Evolutionary conservation across 2,113 vertebrate genomes (phyloP).

Genomic region (Helogale parvula): DNA sequence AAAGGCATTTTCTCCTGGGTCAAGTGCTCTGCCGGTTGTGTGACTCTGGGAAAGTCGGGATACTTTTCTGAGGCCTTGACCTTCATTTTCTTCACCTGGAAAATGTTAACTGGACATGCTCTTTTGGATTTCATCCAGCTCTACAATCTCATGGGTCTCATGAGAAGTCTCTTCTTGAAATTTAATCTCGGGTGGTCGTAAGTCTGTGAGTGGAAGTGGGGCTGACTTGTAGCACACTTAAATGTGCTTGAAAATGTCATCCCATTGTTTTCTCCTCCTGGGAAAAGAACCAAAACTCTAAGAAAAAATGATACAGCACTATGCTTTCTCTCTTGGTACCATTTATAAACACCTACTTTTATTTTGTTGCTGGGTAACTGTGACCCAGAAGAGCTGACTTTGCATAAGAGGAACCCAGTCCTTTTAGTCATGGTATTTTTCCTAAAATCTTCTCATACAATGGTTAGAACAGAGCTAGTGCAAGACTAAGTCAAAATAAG

Average conservation of each 20-base stretch:
- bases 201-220: background rate
- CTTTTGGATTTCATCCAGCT: background rate
- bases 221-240: background rate
- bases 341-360: slow-evolving; percentile 58
- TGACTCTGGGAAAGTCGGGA: background rate
- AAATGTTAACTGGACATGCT: background rate
- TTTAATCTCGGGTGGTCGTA: background rate
- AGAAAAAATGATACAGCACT: background rate
- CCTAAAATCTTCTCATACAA: background rate
- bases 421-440: slow-evolving; percentile 14
- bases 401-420: slow-evolving; percentile 39
- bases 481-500: background rate
- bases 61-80: background rate
- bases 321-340: slow-evolving; percentile 52
- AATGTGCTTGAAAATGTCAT: slow-evolving; percentile 33
- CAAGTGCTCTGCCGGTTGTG: background rate
- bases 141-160: background rate
- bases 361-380: slow-evolving; percentile 55
- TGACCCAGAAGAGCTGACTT: slow-evolving; percentile 58
- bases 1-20: background rate
- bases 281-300: slow-evolving; percentile 24
- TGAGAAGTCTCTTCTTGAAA: slow-evolving; percentile 3
- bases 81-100: slow-evolving; percentile 16
- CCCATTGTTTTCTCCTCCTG: background rate
- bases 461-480: background rate